These are phyloP conservation scores for Lucifuga dentata DNA, from an alignment of 2,113 vertebrate genomes.

Conservation along the genomic window DNA sequence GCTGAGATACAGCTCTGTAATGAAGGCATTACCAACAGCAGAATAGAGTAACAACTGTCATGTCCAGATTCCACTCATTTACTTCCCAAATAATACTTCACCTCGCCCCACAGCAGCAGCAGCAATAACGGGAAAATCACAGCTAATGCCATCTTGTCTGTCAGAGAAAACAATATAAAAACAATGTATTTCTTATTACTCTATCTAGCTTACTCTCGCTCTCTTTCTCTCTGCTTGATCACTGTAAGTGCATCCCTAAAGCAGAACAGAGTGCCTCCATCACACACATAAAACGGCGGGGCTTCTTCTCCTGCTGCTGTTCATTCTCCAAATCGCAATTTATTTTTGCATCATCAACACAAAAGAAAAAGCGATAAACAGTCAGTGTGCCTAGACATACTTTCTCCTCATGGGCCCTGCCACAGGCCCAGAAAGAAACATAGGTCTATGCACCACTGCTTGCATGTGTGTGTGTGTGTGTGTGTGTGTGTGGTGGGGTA, in stretches of 20 bases:
- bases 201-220: slow-evolving; percentile 37
- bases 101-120: slow-evolving; percentile 40
- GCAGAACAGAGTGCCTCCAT: slow-evolving; percentile 55
- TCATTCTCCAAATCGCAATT: slow-evolving; percentile 71
- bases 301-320: slow-evolving; percentile 46
- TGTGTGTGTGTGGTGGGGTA: slow-evolving; percentile 24
- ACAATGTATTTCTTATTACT: slow-evolving; percentile 72
- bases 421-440: slow-evolving; percentile 62
- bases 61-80: slow-evolving; percentile 73
- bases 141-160: slow-evolving; percentile 59
- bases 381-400: slow-evolving; percentile 56
- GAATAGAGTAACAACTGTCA: slow-evolving; percentile 57
- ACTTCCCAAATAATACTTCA: slow-evolving; percentile 70
- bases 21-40: slow-evolving; percentile 71
- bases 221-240: slow-evolving; percentile 58
- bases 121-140: slow-evolving; percentile 64
- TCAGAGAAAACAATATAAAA: slow-evolving; percentile 76
- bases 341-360: slow-evolving; percentile 74
- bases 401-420: slow-evolving; percentile 55
- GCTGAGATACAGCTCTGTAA: slow-evolving; percentile 63
- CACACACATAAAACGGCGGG: slow-evolving; percentile 35
- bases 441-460: slow-evolving; percentile 47
- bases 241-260: slow-evolving; percentile 65
- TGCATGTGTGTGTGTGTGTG: slow-evolving; percentile 34
- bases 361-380: slow-evolving; percentile 71